Evolutionary conservation across 2,888 invertebrate species (phyloP).

Genomic region (Sarcophaga rosellei): DNA sequence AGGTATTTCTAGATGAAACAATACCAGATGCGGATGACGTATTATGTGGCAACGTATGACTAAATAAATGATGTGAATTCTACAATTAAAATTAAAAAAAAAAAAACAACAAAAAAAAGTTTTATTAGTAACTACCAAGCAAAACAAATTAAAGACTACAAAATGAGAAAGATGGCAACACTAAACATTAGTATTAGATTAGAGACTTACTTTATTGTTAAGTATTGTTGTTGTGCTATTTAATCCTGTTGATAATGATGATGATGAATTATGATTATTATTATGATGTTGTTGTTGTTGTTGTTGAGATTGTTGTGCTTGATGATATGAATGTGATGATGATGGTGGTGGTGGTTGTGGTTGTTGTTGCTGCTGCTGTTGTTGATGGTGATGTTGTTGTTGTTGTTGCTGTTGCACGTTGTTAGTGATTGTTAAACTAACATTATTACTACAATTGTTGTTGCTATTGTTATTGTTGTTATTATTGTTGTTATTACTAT

Average conservation of each 20-base stretch:
- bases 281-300: slow-evolving; percentile 38
- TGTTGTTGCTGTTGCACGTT: slow-evolving; percentile 59
- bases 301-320: slow-evolving; percentile 38
- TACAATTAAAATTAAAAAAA: slow-evolving; percentile 65
- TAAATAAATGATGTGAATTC: slow-evolving; percentile 75
- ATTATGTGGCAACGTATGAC: slow-evolving; percentile 77
- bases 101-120: slow-evolving; percentile 45
- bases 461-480: slow-evolving; percentile 55
- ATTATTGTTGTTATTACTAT: slow-evolving; percentile 51
- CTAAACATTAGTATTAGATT: slow-evolving; percentile 11
- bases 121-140: slow-evolving; percentile 16
- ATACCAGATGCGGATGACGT: slow-evolving; percentile 70
- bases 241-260: slow-evolving; percentile 34
- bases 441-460: slow-evolving; percentile 61
- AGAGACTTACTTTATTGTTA: slow-evolving; percentile 57
- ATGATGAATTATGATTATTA: slow-evolving; percentile 60
- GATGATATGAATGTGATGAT: slow-evolving; percentile 41
- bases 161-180: slow-evolving; percentile 23
- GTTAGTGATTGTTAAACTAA: slow-evolving; percentile 58
- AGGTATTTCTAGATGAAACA: slow-evolving; percentile 80
- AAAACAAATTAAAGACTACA: slow-evolving; percentile 36
- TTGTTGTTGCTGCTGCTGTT: slow-evolving; percentile 53
- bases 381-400: slow-evolving; percentile 52
- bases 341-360: slow-evolving; percentile 56
- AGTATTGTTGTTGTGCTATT: slow-evolving; percentile 53